Evolutionary conservation across 2,888 invertebrate species (phyloP).

Genomic region (Danaus chrysippus): DNA sequence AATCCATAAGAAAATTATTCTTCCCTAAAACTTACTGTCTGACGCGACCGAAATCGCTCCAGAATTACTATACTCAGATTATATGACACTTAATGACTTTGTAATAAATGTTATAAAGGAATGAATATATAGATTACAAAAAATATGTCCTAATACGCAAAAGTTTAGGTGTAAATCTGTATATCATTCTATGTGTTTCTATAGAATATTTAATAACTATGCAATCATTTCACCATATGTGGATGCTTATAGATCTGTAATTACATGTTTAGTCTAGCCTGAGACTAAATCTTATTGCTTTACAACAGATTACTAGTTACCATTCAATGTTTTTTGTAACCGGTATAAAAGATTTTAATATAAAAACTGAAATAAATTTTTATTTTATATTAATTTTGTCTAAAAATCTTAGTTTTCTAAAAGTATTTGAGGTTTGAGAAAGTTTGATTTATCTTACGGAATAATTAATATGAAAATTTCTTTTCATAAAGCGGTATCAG

Average conservation of each 20-base stretch:
- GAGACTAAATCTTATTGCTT: too few species aligned
- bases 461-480: constrained; percentile 1
- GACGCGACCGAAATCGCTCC: neutral
- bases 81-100: neutral
- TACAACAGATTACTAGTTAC: too few species aligned
- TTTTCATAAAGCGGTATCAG: neutral
- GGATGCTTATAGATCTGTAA: too few species aligned
- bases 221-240: too few species aligned
- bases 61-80: neutral
- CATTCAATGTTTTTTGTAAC: too few species aligned
- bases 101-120: neutral
- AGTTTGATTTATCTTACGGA: neutral
- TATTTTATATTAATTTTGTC: neutral
- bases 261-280: too few species aligned
- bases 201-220: too few species aligned
- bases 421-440: neutral
- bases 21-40: neutral
- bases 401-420: neutral
- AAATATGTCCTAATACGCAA: too few species aligned
- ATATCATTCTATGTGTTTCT: too few species aligned
- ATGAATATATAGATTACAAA: too few species aligned
- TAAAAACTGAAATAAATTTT: neutral
- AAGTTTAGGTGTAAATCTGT: too few species aligned
- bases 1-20: constrained; percentile 3
- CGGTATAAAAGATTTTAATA: neutral